These are phyloP conservation scores for Sturmia bella DNA, from an alignment of 2,888 invertebrate species.

Conservation along the genomic window DNA sequence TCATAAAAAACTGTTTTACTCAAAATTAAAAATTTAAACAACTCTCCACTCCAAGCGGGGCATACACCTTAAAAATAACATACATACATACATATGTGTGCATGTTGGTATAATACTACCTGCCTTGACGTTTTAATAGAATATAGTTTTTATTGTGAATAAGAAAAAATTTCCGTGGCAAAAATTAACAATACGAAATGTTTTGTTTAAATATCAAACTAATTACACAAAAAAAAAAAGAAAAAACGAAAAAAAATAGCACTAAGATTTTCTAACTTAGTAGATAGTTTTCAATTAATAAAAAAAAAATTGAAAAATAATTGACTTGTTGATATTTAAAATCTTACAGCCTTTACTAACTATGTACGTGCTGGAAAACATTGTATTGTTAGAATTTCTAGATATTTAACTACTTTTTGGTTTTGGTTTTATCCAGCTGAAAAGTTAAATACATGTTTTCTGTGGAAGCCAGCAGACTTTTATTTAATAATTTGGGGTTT, in stretches of 20 bases:
- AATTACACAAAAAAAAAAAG: background rate
- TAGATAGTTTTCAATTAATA: background rate
- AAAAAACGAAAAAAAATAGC: background rate
- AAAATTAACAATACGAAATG: background rate
- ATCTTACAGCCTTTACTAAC: background rate
- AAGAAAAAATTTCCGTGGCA: conserved; percentile 1
- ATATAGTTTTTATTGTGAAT: background rate
- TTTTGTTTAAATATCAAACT: conserved; percentile 4
- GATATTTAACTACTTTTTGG: too few species aligned
- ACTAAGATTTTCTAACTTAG: background rate
- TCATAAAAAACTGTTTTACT: too few species aligned
- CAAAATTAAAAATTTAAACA: too few species aligned
- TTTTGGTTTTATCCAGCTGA: too few species aligned
- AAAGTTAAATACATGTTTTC: too few species aligned
- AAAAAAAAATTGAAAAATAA: background rate
- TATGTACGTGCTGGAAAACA: too few species aligned
- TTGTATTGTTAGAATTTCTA: too few species aligned
- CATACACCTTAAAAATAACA: too few species aligned
- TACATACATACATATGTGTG: background rate
- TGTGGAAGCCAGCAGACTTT: too few species aligned
- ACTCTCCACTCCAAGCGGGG: too few species aligned
- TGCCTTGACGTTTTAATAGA: background rate
- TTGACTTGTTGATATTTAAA: background rate
- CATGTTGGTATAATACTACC: background rate
- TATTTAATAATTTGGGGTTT: too few species aligned